Evolutionary conservation across 1,140 invertebrate genomes (phyloP).

Genomic region (Grapholita molesta): DNA sequence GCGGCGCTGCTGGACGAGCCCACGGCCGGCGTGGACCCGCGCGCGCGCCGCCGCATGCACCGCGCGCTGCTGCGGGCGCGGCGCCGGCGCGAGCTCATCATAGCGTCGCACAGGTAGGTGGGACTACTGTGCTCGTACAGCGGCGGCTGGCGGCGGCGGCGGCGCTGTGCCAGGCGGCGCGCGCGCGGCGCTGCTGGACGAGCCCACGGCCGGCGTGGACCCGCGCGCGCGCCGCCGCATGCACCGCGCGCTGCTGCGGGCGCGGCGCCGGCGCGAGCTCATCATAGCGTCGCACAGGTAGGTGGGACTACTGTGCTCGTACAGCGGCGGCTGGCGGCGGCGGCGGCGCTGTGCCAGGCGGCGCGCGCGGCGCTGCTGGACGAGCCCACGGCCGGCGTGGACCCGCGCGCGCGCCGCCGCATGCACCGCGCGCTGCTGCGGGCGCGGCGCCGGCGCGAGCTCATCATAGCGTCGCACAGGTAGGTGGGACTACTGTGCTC

Average conservation of each 20-base stretch:
- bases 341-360: no score
- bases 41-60: neutral
- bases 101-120: constrained; percentile 79
- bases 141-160: constrained; percentile 13
- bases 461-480: no score
- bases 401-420: no score
- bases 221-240: neutral
- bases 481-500: no score
- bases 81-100: constrained; percentile 55
- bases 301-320: no score
- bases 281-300: constrained; percentile 78
- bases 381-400: no score
- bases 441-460: no score
- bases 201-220: neutral
- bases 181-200: neutral
- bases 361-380: no score
- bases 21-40: neutral
- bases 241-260: constrained; percentile 48
- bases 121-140: no score
- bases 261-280: constrained; percentile 51
- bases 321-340: no score
- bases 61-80: constrained; percentile 53
- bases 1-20: neutral
- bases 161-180: neutral
- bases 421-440: no score